phyloP scores from a whole-genome alignment of 2,888 invertebrate genomes.

The Drosophila bunnanda region DNA sequence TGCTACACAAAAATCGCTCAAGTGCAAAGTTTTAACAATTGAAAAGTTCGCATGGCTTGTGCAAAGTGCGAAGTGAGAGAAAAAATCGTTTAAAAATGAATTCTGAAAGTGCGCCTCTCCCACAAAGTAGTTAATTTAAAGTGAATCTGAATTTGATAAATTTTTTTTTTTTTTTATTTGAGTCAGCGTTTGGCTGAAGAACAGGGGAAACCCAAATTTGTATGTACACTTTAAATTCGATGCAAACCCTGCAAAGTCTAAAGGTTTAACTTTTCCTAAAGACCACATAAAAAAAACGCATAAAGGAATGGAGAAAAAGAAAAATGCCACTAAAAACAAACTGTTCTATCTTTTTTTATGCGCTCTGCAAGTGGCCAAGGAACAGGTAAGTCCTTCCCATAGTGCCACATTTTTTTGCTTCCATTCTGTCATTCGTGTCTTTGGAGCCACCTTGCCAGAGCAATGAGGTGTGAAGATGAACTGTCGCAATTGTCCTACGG shows the following conservation, averaged over 20 bases:
- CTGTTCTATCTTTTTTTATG: constrained; percentile 40
- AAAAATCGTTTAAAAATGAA: constrained; percentile 10
- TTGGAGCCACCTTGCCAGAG: constrained; percentile 66
- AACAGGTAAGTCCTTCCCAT: constrained; percentile 35
- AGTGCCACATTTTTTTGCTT: constrained; percentile 21
- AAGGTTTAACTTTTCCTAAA: constrained; percentile 26
- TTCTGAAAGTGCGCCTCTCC: constrained; percentile 17
- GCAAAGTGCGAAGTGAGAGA: constrained; percentile 43
- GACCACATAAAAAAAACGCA: constrained; percentile 30
- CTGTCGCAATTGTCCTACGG: constrained; percentile 75
- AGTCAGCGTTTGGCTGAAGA: not conserved
- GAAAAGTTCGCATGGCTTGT: constrained; percentile 75
- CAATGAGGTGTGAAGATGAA: constrained; percentile 80
- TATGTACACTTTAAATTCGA: constrained; percentile 28
- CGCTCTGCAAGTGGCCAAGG: constrained; percentile 39
- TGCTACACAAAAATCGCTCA: constrained; percentile 80
- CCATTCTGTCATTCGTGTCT: constrained; percentile 36
- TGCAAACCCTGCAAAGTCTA: constrained; percentile 14
- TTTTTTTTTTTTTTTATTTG: not conserved
- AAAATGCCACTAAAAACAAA: constrained; percentile 50
- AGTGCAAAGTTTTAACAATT: constrained; percentile 81
- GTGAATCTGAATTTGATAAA: not conserved
- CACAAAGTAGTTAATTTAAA: constrained; percentile 29
- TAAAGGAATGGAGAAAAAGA: constrained; percentile 13
- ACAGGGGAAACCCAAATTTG: too few relatives aligned